Conservation (phyloP, 2,888 invertebrate species). For the Acheta domesticus region DNA sequence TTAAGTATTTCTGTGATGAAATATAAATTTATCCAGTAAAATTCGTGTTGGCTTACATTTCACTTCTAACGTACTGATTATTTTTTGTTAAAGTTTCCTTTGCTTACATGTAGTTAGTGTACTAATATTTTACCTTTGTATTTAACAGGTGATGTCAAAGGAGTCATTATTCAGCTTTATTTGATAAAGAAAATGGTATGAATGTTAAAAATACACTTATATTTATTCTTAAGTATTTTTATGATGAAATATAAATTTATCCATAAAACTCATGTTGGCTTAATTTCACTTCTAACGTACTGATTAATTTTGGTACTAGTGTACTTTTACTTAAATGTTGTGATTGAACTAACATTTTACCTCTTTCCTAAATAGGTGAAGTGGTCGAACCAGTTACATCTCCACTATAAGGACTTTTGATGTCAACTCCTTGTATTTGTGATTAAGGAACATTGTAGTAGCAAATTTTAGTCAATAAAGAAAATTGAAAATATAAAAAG, state of each 20-base stretch:
- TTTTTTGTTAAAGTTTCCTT: background rate
- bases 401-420: no score
- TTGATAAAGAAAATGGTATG: no score
- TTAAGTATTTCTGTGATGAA: no score
- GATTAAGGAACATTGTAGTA: no score
- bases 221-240: background rate
- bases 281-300: background rate
- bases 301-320: background rate
- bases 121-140: background rate
- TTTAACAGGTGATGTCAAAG: background rate
- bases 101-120: background rate
- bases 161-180: no score
- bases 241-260: background rate
- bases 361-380: background rate
- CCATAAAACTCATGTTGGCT: background rate
- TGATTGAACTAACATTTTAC: background rate
- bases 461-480: no score
- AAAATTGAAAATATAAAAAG: no score
- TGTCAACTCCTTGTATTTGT: no score
- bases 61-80: slow-evolving; percentile 5
- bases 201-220: no score
- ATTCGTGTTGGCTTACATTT: background rate
- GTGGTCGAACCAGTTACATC: background rate
- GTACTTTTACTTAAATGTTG: background rate
- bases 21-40: no score